phyloP scores from a whole-genome alignment of 2,113 vertebrate genomes.

The Muntiacus reevesi region DNA sequence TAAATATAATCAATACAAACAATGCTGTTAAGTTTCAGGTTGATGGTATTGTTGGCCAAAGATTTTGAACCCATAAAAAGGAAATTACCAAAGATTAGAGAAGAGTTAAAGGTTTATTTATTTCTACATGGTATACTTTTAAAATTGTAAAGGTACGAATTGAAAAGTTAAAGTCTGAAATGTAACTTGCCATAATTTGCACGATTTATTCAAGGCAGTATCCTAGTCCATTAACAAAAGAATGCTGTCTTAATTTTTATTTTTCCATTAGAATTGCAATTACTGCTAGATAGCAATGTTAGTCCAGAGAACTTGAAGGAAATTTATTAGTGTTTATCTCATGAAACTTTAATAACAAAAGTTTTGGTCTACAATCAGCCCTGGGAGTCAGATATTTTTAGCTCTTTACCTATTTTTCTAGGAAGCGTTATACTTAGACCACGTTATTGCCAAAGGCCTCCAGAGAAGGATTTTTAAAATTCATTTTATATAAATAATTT shows the following conservation, averaged over 20 bases:
- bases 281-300: not conserved
- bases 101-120: slow-evolving; percentile 23
- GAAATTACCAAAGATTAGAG: not conserved
- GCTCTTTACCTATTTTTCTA: not conserved
- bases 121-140: not conserved
- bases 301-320: not conserved
- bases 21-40: slow-evolving; percentile 31
- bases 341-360: not conserved
- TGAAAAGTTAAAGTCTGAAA: not conserved
- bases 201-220: not conserved
- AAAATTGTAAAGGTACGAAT: not conserved
- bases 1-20: slow-evolving; percentile 12
- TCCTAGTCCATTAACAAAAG: not conserved
- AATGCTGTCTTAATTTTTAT: not conserved
- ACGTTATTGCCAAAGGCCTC: not conserved
- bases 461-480: not conserved
- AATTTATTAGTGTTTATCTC: not conserved
- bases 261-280: slow-evolving; percentile 23
- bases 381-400: not conserved
- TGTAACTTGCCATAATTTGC: not conserved
- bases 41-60: not conserved
- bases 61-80: not conserved
- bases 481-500: not conserved
- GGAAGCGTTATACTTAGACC: not conserved
- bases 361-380: not conserved